A percentile compares a stretch with the other conserved stretches of the same genome.
phyloP scores from a whole-genome alignment of 2,888 invertebrate genomes.

The Nomada ferruginata region DNA sequence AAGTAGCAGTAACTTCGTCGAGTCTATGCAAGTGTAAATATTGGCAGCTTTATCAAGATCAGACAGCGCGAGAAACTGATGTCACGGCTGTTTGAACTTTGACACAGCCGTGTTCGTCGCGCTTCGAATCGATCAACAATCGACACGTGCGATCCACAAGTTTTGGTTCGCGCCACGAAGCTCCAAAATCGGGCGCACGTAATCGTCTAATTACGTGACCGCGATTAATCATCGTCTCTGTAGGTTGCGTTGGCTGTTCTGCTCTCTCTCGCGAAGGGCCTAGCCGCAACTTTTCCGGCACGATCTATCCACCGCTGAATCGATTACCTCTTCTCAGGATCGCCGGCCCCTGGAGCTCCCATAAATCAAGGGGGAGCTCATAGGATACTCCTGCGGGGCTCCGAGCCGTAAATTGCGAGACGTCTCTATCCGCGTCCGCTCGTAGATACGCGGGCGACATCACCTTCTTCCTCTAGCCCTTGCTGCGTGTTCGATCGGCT shows the following conservation, averaged over 20 bases:
- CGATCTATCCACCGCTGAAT: conserved; percentile 64
- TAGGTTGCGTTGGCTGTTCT: not conserved
- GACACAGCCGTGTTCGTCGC: not conserved
- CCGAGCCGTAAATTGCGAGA: conserved; percentile 67
- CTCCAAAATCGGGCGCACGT: not conserved
- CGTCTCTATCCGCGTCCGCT: conserved; percentile 63
- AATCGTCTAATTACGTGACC: conserved; percentile 56
- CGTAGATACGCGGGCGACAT: conserved; percentile 30
- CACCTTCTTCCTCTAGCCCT: conserved; percentile 14
- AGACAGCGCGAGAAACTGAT: not conserved
- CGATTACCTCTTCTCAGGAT: conserved; percentile 61
- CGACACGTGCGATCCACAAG: not conserved
- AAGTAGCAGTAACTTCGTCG: no score
- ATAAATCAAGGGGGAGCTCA: conserved; percentile 68
- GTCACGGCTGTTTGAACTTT: not conserved
- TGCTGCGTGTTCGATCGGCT: not conserved
- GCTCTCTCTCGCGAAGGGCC: conserved; percentile 53
- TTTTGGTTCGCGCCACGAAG: not conserved
- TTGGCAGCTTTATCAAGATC: no score
- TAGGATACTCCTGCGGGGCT: conserved; percentile 46
- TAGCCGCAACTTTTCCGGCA: conserved; percentile 66
- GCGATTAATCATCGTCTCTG: conserved; percentile 59
- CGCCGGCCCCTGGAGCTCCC: conserved; percentile 49
- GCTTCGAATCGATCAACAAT: not conserved
- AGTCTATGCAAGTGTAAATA: no score